These are phyloP conservation scores for Sterna hirundo DNA, from an alignment of 2,113 vertebrate species.

Conservation along the genomic window DNA sequence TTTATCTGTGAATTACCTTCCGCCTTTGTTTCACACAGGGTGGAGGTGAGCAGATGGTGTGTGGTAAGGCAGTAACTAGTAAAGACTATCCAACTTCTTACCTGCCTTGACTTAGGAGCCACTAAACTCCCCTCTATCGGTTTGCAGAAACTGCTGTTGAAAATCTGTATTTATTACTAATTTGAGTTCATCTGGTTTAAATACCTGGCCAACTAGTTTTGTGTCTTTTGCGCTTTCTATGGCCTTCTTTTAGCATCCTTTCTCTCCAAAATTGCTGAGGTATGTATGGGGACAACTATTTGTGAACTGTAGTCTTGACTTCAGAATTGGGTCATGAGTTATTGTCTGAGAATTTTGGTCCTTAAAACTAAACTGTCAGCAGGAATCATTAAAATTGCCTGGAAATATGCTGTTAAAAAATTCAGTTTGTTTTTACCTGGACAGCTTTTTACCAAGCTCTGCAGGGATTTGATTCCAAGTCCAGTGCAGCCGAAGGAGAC, in stretches of 20 bases:
- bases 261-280: slow-evolving; percentile 4
- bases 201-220: neutral
- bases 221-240: neutral
- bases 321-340: slow-evolving; percentile 22
- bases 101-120: neutral
- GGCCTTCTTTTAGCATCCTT: neutral
- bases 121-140: neutral
- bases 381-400: neutral
- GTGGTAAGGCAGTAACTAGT: neutral
- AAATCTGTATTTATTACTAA: neutral
- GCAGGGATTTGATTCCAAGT: neutral
- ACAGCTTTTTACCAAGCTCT: neutral
- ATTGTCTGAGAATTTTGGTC: neutral
- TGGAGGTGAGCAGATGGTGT: neutral
- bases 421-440: neutral
- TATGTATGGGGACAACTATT: neutral
- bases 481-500: neutral
- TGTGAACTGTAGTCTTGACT: neutral
- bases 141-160: neutral
- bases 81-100: neutral
- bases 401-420: neutral
- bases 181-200: neutral
- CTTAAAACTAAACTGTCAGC: slow-evolving; percentile 12
- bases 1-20: neutral
- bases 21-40: neutral